These are phyloP conservation scores for Hirundo rustica DNA, from an alignment of 2,797 vertebrate genomes.

Conservation along the genomic window DNA sequence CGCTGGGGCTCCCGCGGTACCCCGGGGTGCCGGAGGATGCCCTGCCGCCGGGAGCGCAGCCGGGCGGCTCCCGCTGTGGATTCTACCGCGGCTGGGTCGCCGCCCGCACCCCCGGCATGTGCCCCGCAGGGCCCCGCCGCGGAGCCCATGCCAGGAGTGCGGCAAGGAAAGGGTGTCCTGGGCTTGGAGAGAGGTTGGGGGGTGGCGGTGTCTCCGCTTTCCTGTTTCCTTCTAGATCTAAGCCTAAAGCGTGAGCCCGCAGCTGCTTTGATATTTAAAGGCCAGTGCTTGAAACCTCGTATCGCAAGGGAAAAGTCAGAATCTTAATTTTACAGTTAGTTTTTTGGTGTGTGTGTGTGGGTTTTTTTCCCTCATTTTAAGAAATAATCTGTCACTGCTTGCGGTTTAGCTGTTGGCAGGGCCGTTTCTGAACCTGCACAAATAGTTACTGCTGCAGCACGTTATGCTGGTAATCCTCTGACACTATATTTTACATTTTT, in stretches of 20 bases:
- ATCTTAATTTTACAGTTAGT: not conserved
- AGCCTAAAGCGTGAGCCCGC: not conserved
- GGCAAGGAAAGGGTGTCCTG: not conserved
- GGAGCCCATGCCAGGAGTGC: not conserved
- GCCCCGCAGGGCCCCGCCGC: not conserved
- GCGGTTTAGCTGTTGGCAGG: not conserved
- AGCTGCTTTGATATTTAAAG: not conserved
- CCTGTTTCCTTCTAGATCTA: not conserved
- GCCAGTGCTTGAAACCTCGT: not conserved
- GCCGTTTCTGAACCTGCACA: not conserved
- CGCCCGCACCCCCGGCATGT: not conserved
- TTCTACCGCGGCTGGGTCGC: not conserved
- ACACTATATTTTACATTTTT: not conserved
- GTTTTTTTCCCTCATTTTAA: not conserved
- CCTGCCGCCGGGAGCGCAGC: not conserved
- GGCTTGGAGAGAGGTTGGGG: not conserved
- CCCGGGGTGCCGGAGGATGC: not conserved
- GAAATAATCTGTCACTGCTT: not conserved
- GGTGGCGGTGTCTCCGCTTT: not conserved
- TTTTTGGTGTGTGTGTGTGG: too few species aligned
- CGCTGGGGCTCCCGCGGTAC: accelerated
- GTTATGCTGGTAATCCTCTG: not conserved
- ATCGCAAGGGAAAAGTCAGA: not conserved
- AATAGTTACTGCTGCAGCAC: not conserved
- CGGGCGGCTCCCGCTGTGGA: not conserved